Percentiles rank a stretch among this genome's conserved stretches.
phyloP scores from a whole-genome alignment of 2,888 invertebrate species.

The Slavum lentiscoides region DNA sequence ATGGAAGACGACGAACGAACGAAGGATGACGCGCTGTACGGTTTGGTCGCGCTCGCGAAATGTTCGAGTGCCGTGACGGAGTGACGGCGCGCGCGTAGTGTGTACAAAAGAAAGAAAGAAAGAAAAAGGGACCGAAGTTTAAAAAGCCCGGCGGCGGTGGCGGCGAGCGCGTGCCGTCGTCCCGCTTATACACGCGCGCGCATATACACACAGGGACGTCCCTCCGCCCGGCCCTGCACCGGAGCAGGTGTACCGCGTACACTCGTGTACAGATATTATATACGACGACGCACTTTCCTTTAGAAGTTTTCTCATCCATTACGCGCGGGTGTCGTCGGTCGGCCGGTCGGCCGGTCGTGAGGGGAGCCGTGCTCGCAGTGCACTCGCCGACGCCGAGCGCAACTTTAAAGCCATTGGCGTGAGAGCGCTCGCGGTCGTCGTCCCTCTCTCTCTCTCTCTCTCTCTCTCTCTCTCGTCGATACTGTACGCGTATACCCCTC shows the following conservation, averaged over 20 bases:
- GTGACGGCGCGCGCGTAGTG: no score
- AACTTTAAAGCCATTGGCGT: slow-evolving; percentile 49
- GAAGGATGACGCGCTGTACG: no score
- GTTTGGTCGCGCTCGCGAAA: slow-evolving; percentile 31
- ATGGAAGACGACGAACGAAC: no score
- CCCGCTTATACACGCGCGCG: not conserved
- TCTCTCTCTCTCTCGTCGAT: no score
- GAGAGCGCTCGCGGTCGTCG: not conserved
- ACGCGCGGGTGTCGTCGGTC: slow-evolving; percentile 18
- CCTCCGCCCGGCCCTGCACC: no score
- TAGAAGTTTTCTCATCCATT: slow-evolving; percentile 51
- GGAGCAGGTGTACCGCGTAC: no score
- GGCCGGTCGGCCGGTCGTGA: not conserved
- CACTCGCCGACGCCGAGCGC: slow-evolving; percentile 6
- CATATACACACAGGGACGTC: not conserved
- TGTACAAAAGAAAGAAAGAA: not conserved
- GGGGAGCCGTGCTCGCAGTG: not conserved
- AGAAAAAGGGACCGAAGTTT: slow-evolving; percentile 38
- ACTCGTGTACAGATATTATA: no score
- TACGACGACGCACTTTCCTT: slow-evolving; percentile 33
- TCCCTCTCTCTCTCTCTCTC: no score
- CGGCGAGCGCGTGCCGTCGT: slow-evolving; percentile 43
- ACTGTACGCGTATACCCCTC: not conserved
- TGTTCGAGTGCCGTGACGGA: slow-evolving; percentile 26
- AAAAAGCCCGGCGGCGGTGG: slow-evolving; percentile 39